Base-by-base conservation (phyloP, 2,888 invertebrate genomes). In the Lysandra coridon region DNA sequence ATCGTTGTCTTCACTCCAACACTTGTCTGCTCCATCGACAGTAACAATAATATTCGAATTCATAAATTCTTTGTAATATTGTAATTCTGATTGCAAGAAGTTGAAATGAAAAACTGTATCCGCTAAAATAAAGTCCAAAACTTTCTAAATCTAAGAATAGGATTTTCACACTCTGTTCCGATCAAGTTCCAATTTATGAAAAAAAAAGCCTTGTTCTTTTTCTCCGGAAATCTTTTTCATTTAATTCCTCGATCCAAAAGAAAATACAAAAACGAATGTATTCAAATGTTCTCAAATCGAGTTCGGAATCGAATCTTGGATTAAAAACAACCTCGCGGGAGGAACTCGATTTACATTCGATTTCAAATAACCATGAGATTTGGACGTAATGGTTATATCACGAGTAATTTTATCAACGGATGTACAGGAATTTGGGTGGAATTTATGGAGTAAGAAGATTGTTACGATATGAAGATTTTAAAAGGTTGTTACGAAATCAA, bases 211-310 rank as follows among this genome's bases (percentile, higher is more conserved):
- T 57, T 76, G 33, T 76, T 57, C 44, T 44, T 73, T 73, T 37
- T 4, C 40, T 44, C 2, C 44, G 33, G 57, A 33, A 53, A 76
- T 76, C 53, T 57, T 53, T 75, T 57, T 57, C 74, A 74, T 74
- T 74, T 44, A 74, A 74, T 74, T 23, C 40, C 44, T n/a, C n/a
- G n/a, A 74, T 44, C 74, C 40, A 44, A 33, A 76, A 76, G 49
- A 37, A 76, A 76, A 76, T 76, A 76, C 76, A 76, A 79, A 79
- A 40, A 37, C 62, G 76, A 78, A 80, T 82, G 80, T 81, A 79
- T 82, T 81, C 80, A 81, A 80, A 80, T 80, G 81, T 81, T 76
- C 57, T 76, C 57, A 76, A 81, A 82, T 82, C 81, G 79, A 81
- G 81, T 79, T 81, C 75, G 81, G 78, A 79, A 79, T 44, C 80